Percentiles rank a stretch among this genome's conserved stretches.
phyloP scores from a whole-genome alignment of 2,113 vertebrate genomes.

The Crotophaga sulcirostris region DNA sequence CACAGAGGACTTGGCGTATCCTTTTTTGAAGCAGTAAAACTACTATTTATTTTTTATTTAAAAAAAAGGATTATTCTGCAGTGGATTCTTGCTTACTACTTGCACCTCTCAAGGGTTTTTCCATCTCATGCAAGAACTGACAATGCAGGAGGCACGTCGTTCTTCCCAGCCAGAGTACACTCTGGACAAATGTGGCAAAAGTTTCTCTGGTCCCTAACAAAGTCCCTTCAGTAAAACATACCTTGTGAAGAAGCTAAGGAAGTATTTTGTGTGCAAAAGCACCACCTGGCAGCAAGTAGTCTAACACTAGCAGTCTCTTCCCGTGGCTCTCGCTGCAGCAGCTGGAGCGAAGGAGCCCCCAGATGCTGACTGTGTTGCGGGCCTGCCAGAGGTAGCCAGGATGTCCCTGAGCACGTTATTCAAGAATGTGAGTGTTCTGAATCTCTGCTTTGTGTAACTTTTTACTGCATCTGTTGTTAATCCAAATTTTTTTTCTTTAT shows the following conservation, averaged over 20 bases:
- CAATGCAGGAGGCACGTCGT: not conserved
- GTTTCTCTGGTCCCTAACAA: not conserved
- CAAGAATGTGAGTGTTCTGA: not conserved
- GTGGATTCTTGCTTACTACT: not conserved
- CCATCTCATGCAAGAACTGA: not conserved
- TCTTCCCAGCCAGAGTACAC: not conserved
- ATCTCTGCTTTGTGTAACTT: not conserved
- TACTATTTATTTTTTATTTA: not conserved
- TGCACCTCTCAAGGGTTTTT: not conserved
- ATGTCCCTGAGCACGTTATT: not conserved
- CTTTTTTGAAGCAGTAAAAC: not conserved
- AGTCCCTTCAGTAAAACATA: not conserved
- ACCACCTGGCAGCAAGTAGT: not conserved
- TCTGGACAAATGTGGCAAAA: not conserved
- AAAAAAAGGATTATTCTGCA: not conserved
- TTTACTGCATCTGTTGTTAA: not conserved
- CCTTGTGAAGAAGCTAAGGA: not conserved
- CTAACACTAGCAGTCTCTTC: not conserved
- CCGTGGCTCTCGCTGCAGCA: accelerated
- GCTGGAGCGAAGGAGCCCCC: not conserved
- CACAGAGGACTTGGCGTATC: not conserved
- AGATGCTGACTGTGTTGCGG: not conserved
- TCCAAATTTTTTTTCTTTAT: not conserved
- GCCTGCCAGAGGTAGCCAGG: not conserved
- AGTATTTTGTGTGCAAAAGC: not conserved